Evolutionary conservation across 2,888 invertebrate species (phyloP).

Genomic region (Malthinus seriepunctatus): DNA sequence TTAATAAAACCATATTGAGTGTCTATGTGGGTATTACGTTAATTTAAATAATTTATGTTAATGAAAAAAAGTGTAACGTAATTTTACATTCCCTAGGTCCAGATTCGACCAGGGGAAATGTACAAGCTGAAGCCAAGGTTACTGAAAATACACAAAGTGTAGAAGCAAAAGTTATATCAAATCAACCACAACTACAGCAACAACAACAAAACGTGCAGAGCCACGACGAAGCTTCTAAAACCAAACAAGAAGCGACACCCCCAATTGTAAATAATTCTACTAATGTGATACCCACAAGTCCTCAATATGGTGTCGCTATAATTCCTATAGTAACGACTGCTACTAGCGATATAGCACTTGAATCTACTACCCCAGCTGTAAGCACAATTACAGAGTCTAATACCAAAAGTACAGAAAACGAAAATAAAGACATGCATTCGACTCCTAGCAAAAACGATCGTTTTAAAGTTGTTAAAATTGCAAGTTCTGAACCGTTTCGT

Average conservation of each 20-base stretch:
- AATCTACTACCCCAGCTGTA: slow-evolving; percentile 39
- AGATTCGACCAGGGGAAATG: slow-evolving; percentile 54
- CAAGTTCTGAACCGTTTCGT: slow-evolving; percentile 74
- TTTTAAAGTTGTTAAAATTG: slow-evolving; percentile 79
- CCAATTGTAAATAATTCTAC: slow-evolving; percentile 42
- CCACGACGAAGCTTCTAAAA: slow-evolving; percentile 36
- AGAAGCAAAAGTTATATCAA: slow-evolving; percentile 35
- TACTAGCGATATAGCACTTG: slow-evolving; percentile 37
- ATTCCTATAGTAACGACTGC: slow-evolving; percentile 53
- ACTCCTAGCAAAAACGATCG: slow-evolving; percentile 61
- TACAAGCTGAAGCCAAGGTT: slow-evolving; percentile 43
- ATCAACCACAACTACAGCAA: slow-evolving; percentile 4
- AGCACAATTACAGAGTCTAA: slow-evolving; percentile 49
- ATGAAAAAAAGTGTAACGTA: slow-evolving; percentile 13
- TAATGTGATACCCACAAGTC: slow-evolving; percentile 66
- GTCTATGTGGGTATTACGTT: slow-evolving; percentile 33
- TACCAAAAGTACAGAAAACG: slow-evolving; percentile 53
- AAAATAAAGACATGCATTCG: slow-evolving; percentile 60
- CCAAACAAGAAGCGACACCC: slow-evolving; percentile 35
- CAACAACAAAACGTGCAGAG: slow-evolving; percentile 24
- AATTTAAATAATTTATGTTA: slow-evolving; percentile 21
- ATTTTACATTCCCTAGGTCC: slow-evolving; percentile 53
- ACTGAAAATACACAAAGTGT: slow-evolving; percentile 27
- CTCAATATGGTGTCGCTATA: slow-evolving; percentile 67
- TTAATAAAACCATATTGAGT: slow-evolving; percentile 42